Evolutionary conservation across 2,888 invertebrate species (phyloP), one percentile per base, ranked within the genome.

Genomic region (Aporophyla lueneburgensis): DNA sequence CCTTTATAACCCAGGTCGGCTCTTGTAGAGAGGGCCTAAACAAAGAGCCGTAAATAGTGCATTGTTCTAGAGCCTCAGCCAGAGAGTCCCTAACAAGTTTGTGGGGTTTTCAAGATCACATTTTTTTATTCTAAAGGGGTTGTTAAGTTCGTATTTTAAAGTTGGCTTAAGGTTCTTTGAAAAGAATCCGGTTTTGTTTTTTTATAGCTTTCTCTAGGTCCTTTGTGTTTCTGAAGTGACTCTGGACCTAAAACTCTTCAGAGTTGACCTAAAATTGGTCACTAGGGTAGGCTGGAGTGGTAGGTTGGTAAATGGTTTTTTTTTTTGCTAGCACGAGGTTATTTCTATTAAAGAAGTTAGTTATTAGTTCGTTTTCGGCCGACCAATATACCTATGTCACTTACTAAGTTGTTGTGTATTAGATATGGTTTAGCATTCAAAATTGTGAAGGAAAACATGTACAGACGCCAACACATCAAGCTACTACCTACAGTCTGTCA

Each of bases 1-100:
- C 86, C 84, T 88, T 83, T 84, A 84, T 81, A 88, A 84, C 88
- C 87, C 86, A 87, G 83, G 85, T 78, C 67, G 14, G 59, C 65
- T 66, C 89, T 90, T 74, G 81, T 86, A 85, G 82, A 86, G 88
- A 90, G 92, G 92, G 88, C 83, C 87, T 87, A 89, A 92, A 95
- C 95, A 96, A 96, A 95, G 91, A 91, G 85, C 88, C 84, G 91
- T 95, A 94, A 95, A 95, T 95, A 94, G 94, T 93, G 92, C 89
- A 95, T 95, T 95, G 96, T 95, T 92, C 89, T 69, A 87, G 85
- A 86, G 12, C 91, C 91, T 92, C 91, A 85, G 84, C 89, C 88
- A 86, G 90, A 92, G 90, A 90, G 78, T 78, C 86, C 91, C 93
- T 92, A 90, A 92, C 90, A 90, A 92, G 92, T 93, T 94, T 93